A percentile compares a stretch with the other conserved stretches of the same genome.
phyloP scores from a whole-genome alignment of 1,140 invertebrate species.

The Pseudomyrmex concolor region DNA sequence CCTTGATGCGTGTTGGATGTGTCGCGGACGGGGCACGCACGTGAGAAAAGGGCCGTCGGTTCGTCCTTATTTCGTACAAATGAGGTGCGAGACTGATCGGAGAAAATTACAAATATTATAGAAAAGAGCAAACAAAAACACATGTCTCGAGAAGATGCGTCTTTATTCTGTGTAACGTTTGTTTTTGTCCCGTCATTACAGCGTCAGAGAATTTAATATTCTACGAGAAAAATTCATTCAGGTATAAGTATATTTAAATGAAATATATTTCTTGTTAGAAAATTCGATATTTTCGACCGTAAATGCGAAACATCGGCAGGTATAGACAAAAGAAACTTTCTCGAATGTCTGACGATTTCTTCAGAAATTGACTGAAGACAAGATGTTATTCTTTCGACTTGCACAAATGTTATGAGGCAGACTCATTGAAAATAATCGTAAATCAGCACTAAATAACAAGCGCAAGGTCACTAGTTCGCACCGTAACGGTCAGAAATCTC shows the following conservation, averaged over 20 bases:
- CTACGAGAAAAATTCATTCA: not conserved
- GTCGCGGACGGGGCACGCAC: constrained; percentile 19
- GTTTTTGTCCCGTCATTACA: not conserved
- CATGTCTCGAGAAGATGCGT: not conserved
- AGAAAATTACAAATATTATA: not conserved
- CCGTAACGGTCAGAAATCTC: constrained; percentile 68
- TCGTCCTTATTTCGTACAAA: constrained; percentile 36
- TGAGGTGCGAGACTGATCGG: constrained; percentile 1
- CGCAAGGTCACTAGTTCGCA: constrained; percentile 61
- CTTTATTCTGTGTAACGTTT: not conserved
- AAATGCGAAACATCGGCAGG: too few relatives aligned
- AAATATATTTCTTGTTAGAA: not conserved
- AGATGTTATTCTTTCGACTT: not conserved
- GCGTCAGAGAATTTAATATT: not conserved
- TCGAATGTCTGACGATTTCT: not conserved
- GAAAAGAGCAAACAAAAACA: not conserved
- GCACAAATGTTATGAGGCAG: constrained; percentile 16
- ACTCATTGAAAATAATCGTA: constrained; percentile 69
- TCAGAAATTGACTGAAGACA: not conserved
- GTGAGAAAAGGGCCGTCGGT: constrained; percentile 13
- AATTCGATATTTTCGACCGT: not conserved
- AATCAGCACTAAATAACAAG: constrained; percentile 70
- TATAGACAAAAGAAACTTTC: not conserved
- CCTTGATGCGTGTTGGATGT: constrained; percentile 54
- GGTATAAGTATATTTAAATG: not conserved